Evolutionary conservation across 2,113 vertebrate genomes (phyloP).

Genomic region (Tetrao urogallus): DNA sequence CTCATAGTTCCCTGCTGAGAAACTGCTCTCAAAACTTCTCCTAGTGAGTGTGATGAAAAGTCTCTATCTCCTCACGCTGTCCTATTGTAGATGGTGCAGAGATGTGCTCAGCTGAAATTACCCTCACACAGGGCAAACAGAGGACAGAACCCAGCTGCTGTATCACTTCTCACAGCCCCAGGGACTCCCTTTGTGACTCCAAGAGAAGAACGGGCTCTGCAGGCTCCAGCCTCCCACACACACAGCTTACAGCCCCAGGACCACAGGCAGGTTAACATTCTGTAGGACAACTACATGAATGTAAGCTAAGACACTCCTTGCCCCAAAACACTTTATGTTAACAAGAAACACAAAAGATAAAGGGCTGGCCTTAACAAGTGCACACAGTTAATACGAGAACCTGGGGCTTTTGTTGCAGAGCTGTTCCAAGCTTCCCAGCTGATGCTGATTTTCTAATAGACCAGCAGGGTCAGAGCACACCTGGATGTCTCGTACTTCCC

Average conservation of each 20-base stretch:
- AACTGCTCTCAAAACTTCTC: background rate
- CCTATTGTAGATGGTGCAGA: background rate
- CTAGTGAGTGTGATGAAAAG: background rate
- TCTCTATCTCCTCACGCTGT: background rate
- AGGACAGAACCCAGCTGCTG: background rate
- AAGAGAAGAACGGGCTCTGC: background rate
- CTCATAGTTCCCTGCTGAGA: background rate
- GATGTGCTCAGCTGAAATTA: background rate
- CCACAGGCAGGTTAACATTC: accelerated
- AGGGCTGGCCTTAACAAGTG: background rate
- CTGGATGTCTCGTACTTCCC: background rate
- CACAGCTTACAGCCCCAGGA: background rate
- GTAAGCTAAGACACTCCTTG: background rate
- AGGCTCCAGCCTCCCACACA: background rate
- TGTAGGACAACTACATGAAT: background rate
- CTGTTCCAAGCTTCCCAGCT: background rate
- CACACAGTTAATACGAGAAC: background rate
- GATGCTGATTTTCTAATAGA: background rate
- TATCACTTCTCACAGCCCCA: background rate
- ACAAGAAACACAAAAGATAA: background rate
- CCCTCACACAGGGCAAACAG: background rate
- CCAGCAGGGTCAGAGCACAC: background rate
- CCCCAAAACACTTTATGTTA: background rate
- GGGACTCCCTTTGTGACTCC: background rate
- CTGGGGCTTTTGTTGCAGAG: background rate